A percentile compares a stretch with the other conserved stretches of the same genome.
phyloP scores from a whole-genome alignment of 2,888 invertebrate genomes.

The Thalpophila matura region DNA sequence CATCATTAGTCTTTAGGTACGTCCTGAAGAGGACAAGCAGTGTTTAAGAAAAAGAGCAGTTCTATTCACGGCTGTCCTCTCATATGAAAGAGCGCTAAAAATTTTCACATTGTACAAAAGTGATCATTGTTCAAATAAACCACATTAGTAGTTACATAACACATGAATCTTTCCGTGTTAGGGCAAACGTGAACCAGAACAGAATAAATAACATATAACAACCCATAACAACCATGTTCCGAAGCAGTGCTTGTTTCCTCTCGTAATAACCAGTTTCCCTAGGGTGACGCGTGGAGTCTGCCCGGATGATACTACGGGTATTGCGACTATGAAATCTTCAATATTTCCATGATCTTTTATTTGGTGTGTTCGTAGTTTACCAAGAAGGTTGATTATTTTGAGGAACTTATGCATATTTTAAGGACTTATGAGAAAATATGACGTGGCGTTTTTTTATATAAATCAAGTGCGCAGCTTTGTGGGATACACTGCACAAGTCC shows the following conservation, averaged over 20 bases:
- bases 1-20: too few species aligned
- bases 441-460: too few species aligned
- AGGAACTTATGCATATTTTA: too few species aligned
- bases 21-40: too few species aligned
- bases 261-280: conserved; percentile 32
- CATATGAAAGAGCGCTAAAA: background rate
- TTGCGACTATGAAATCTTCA: conserved; percentile 3
- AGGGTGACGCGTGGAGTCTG: conserved; percentile 9
- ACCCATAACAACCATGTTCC: conserved; percentile 21
- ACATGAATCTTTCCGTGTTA: conserved; percentile 18
- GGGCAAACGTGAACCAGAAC: conserved; percentile 25
- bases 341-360: conserved; percentile 8
- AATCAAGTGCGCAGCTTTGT: too few species aligned
- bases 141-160: conserved; percentile 13
- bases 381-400: background rate
- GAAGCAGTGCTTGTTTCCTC: conserved; percentile 22
- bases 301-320: background rate
- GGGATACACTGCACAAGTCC: too few species aligned
- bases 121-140: background rate
- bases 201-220: conserved; percentile 47
- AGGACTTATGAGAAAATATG: too few species aligned
- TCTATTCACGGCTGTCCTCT: too few species aligned
- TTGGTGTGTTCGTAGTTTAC: background rate
- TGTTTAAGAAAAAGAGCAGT: background rate
- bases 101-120: background rate